A percentile compares a stretch with the other conserved stretches of the same genome.
These are phyloP conservation scores for Odontocolon sp. DNA, from an alignment of 2,888 invertebrate genomes.

Conservation along the genomic window DNA sequence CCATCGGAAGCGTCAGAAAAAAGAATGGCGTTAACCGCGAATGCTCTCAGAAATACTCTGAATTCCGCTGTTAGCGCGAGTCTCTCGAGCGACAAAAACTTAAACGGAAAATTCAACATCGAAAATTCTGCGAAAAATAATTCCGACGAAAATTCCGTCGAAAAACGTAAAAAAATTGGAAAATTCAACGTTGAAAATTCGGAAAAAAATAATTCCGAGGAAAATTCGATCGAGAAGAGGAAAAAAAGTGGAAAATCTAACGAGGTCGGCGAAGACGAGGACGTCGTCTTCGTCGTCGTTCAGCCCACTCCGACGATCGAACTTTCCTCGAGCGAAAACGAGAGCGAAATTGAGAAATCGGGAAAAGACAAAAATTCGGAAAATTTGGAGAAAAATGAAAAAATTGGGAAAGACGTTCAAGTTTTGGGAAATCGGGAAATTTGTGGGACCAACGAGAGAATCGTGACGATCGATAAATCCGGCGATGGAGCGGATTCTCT, in stretches of 20 bases:
- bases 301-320: slow-evolving; percentile 78
- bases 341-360: slow-evolving; percentile 60
- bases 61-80: slow-evolving; percentile 50
- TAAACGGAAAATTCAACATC: slow-evolving; percentile 41
- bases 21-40: slow-evolving; percentile 35
- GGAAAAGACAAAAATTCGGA: slow-evolving; percentile 49
- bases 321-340: slow-evolving; percentile 74
- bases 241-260: slow-evolving; percentile 42
- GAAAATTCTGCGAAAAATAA: neutral
- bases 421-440: neutral
- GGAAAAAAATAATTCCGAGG: neutral
- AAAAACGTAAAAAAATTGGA: slow-evolving; percentile 49
- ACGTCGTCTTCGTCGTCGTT: slow-evolving; percentile 76
- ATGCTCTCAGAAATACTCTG: slow-evolving; percentile 48
- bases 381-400: slow-evolving; percentile 20
- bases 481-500: slow-evolving; percentile 34
- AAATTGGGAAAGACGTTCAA: neutral
- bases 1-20: slow-evolving; percentile 61
- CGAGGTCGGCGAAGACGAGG: slow-evolving; percentile 74
- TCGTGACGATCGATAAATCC: slow-evolving; percentile 49
- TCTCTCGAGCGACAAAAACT: slow-evolving; percentile 41
- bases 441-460: slow-evolving; percentile 33
- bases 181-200: slow-evolving; percentile 24
- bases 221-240: slow-evolving; percentile 34
- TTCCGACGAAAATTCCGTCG: slow-evolving; percentile 2